Evolutionary conservation across 1,140 invertebrate species (phyloP).

Genomic region (Aphelinus atriplicis): DNA sequence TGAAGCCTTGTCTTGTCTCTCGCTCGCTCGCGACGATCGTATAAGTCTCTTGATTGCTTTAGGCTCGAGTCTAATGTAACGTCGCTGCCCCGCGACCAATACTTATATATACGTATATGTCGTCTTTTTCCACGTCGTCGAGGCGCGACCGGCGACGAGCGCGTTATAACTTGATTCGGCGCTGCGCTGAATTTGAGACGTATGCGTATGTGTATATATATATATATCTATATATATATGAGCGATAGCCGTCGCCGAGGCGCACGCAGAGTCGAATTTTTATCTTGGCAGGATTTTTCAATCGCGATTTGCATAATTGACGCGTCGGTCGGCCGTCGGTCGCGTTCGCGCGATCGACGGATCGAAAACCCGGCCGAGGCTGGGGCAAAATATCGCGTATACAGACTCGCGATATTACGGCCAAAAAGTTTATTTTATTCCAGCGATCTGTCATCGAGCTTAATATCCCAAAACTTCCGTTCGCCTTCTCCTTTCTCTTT

Average conservation of each 20-base stretch:
- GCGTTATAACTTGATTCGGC: slow-evolving; percentile 14
- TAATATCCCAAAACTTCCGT: background rate
- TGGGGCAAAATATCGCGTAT: no score
- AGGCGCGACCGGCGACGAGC: background rate
- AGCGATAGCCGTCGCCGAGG: no score
- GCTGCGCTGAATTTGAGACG: slow-evolving; percentile 3
- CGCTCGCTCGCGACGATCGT: slow-evolving; percentile 25
- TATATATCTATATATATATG: no score
- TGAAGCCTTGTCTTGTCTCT: background rate
- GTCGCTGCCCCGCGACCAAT: slow-evolving; percentile 10
- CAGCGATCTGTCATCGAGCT: background rate
- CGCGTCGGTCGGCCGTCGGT: no score
- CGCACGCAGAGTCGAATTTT: no score
- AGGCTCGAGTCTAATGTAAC: slow-evolving; percentile 36
- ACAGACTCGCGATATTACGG: no score
- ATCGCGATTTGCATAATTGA: no score
- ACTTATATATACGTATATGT: background rate
- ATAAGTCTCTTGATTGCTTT: slow-evolving; percentile 42
- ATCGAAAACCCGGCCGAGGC: no score
- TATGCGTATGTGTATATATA: no score
- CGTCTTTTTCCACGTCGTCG: slow-evolving; percentile 4
- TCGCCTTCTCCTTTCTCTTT: background rate
- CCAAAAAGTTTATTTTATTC: background rate
- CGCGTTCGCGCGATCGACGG: no score
- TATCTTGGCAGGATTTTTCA: no score